Evolutionary conservation across 1,140 invertebrate genomes (phyloP).

Genomic region (Orchestia grillus): DNA sequence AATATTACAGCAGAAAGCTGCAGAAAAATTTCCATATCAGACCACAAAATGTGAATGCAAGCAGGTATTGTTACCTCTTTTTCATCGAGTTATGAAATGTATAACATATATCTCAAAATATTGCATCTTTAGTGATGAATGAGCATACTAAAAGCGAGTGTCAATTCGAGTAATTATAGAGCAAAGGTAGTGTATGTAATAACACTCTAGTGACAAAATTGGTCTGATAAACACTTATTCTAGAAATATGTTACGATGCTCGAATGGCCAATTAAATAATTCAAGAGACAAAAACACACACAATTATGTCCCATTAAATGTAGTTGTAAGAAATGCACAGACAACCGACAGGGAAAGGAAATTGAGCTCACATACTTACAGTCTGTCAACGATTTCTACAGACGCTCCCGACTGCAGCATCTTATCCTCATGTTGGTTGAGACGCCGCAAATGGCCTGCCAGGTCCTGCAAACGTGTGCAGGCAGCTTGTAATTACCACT

Average conservation of each 20-base stretch:
- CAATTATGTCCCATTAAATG: neutral
- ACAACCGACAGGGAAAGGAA: neutral
- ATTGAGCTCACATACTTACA: constrained; percentile 61
- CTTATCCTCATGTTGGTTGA: constrained; percentile 64
- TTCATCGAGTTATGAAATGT: neutral
- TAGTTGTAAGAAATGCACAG: neutral
- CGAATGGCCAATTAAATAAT: neutral
- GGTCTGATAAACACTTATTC: neutral
- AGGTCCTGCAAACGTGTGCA: constrained; percentile 62
- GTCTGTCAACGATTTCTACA: constrained; percentile 57
- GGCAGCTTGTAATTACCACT: neutral
- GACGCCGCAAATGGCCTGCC: constrained; percentile 50
- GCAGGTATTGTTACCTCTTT: neutral
- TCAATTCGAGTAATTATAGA: neutral
- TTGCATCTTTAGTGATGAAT: neutral
- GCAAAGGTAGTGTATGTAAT: neutral
- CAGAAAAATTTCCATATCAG: neutral
- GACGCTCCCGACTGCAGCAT: constrained; percentile 59
- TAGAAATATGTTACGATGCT: neutral
- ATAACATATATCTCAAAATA: neutral
- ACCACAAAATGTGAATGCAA: neutral
- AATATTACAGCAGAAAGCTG: neutral
- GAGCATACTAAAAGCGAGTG: neutral
- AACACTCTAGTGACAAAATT: neutral
- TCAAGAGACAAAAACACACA: neutral